Evolutionary conservation across 2,888 invertebrate genomes (phyloP), one percentile per base, ranked within the genome.

Genomic region (Diaprepes abbreviatus): DNA sequence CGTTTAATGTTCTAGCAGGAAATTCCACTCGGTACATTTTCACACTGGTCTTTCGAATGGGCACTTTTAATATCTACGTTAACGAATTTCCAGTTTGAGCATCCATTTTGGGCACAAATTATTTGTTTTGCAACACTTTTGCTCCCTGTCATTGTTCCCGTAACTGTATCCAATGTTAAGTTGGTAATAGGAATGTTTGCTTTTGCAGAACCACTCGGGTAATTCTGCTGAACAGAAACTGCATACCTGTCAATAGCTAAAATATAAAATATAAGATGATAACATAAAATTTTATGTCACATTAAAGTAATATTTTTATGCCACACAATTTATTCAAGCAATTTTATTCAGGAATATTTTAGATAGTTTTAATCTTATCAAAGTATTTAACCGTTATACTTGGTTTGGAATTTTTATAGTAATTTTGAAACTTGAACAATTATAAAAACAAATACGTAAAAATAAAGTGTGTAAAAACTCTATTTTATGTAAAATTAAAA

Each of bases 151-250:
- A 76, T 66, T 5, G 55, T 55, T 6, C 76, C 76, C 7, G 31
- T 52, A 1, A 76, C 59, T 38, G 74, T 71, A 0, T 40, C 43
- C 24, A 76, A 43, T 1, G 69, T 73, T 17, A 76, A 50, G 52
- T 73, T 70, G 6, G 70, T 72, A 17, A 76, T 75, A 0, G 74
- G 74, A 6, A 74, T 66, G 58, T 74, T 75, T n/a, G 69, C 74
- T 24, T 64, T 74, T 3, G 71, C 66, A 24, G 65, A 50, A 3
- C 74, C 74, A 7, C 71, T 70, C 3, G 70, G 67, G 16, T 76
- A 76, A 40, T 76, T 74, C 40, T 74, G 67, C 62, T 75, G 74
- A 17, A 76, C 62, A 7, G 63, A 70, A 10, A 74, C 58, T 3
- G 62, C 76, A 35, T 54, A 76, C 3, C 68, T 70, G 9, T 50